Base-by-base conservation (phyloP, 2,888 invertebrate genomes). In the Eilema griseolum region DNA sequence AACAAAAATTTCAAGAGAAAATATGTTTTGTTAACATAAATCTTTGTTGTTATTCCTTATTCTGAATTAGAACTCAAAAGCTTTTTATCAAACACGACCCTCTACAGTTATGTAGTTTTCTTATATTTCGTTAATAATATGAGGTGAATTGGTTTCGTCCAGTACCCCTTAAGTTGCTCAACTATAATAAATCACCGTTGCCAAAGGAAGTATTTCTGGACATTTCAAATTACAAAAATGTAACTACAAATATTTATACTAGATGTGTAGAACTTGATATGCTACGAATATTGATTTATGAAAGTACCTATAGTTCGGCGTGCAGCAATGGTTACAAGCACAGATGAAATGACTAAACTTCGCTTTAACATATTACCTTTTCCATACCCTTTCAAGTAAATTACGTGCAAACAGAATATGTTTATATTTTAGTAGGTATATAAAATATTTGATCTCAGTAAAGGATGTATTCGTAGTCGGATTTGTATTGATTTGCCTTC, bases 161-260 rank as follows among this genome's bases (percentile, higher is more conserved):
- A 28, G n/a, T 63, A 37, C 28, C 63, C 24, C 37, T 41, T 62
- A 37, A 52, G 24, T 62, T 37, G 4, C 62, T 16, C 24, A 57
- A n/a, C 63, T 23, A 67, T 67, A 31, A 28, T 28, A 69, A 59
- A 63, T 63, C 24, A 63, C 57, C 41, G 37, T 26, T 57, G 37
- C 16, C 63, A 63, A 62, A 41, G 71, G 59, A 70, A 73, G 68
- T 69, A 72, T 62, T 62, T 24, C 28, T 70, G 70, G 62, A 69
- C 59, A 68, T 78, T 69, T 67, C 59, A 71, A 73, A 73, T 76
- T 76, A 61, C 33, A 16, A 20, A 26, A 28, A 60, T 28, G 28
- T 60, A 28, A 73, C 66, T 46, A 71, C 67, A 76, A 78, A 79
- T 78, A 78, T 78, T 78, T 79, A 79, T 78, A 68, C 37, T 46